phyloP scores from a whole-genome alignment of 2,113 vertebrate genomes.

The Clarias magur region DNA sequence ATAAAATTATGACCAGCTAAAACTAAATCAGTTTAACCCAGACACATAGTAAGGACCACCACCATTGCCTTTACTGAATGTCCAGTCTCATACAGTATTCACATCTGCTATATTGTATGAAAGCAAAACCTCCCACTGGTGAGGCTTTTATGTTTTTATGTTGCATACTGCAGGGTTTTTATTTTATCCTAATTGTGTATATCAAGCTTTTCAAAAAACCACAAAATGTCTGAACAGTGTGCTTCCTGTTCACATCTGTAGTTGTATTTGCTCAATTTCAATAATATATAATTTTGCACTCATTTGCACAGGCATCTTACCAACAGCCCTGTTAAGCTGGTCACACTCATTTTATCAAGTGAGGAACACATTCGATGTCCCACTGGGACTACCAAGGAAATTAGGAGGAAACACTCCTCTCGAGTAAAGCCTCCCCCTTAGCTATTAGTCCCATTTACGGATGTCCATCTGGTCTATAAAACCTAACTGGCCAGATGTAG shows the following conservation, averaged over 20 bases:
- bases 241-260: background rate
- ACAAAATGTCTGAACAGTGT: background rate
- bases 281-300: background rate
- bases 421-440: constrained; percentile 54
- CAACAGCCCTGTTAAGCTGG: constrained; percentile 34
- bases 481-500: constrained; percentile 61
- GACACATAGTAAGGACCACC: background rate
- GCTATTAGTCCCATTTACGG: constrained; percentile 51
- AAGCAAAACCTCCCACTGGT: background rate
- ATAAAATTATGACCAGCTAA: too few relatives aligned
- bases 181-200: background rate
- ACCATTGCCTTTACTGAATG: too few relatives aligned
- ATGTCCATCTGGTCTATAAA: constrained; percentile 69
- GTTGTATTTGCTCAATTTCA: background rate
- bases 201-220: background rate
- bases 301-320: background rate
- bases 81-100: background rate
- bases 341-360: constrained; percentile 43
- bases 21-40: background rate
- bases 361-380: constrained; percentile 50
- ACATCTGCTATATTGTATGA: background rate
- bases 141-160: background rate
- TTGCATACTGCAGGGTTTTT: background rate
- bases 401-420: constrained; percentile 47
- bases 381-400: constrained; percentile 46